phyloP scores from a whole-genome alignment of 2,888 invertebrate species.

The Brachypalpus laphriformis region DNA sequence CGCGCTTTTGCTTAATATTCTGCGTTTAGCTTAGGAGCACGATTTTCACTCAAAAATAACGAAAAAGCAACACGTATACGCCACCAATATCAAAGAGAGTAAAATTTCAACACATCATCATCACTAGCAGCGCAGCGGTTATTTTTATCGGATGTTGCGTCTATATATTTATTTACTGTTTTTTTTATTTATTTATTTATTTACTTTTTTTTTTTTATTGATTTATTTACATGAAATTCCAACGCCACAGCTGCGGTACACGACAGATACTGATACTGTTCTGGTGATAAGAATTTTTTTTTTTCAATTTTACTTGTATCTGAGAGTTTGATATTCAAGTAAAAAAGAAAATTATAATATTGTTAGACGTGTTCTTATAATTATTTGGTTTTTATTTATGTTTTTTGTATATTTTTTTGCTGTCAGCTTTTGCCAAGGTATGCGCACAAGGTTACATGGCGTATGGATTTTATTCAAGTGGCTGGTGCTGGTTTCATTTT shows the following conservation, averaged over 20 bases:
- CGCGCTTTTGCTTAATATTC: constrained; percentile 50
- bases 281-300: constrained; percentile 50
- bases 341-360: constrained; percentile 12
- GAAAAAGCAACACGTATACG: constrained; percentile 69
- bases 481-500: neutral
- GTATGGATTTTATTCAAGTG: neutral
- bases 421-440: constrained; percentile 35
- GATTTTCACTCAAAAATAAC: constrained; percentile 54
- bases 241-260: constrained; percentile 39
- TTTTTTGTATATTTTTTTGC: constrained; percentile 15
- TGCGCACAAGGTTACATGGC: constrained; percentile 52
- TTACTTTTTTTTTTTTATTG: constrained; percentile 25
- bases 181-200: constrained; percentile 1
- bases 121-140: constrained; percentile 49
- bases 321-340: constrained; percentile 8
- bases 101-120: constrained; percentile 68
- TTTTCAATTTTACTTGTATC: neutral
- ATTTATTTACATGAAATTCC: constrained; percentile 56
- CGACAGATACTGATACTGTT: constrained; percentile 45
- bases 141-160: constrained; percentile 62
- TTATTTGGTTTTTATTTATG: no score
- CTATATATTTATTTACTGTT: neutral
- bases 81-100: constrained; percentile 57
- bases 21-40: constrained; percentile 47
- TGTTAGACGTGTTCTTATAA: constrained; percentile 12